Evolutionary conservation across 2,113 vertebrate species (phyloP).

Genomic region (Parus major): DNA sequence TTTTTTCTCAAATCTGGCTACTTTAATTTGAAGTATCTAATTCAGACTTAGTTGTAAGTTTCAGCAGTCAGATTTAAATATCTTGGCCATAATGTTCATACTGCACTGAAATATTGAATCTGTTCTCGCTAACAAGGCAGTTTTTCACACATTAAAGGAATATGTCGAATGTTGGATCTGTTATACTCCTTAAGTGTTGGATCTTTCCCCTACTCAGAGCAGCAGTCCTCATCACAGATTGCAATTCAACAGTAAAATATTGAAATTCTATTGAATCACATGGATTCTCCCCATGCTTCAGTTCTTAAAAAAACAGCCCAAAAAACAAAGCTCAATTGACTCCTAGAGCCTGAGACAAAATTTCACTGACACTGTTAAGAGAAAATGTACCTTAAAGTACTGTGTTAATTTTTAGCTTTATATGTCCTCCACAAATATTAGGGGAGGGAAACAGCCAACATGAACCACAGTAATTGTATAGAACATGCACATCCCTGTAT

Average conservation of each 20-base stretch:
- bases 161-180: conserved; percentile 23
- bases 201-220: not conserved
- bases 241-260: conserved; percentile 6
- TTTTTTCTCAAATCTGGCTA: not conserved
- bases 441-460: too few relatives aligned
- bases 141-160: conserved; percentile 39
- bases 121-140: conserved; percentile 46
- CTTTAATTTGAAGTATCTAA: not conserved
- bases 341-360: not conserved
- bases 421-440: not conserved
- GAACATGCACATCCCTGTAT: not conserved
- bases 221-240: not conserved
- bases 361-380: not conserved
- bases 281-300: not conserved
- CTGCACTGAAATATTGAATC: conserved; percentile 32
- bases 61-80: conserved; percentile 43
- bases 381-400: not conserved
- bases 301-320: not conserved
- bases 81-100: conserved; percentile 44
- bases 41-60: conserved; percentile 13
- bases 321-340: not conserved
- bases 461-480: not conserved
- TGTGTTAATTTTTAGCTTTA: not conserved
- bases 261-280: not conserved
- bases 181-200: not conserved